Percentiles rank a stretch among this genome's conserved stretches.
Conservation (phyloP, 2,888 invertebrate genomes). For the Helicoverpa assulta region DNA sequence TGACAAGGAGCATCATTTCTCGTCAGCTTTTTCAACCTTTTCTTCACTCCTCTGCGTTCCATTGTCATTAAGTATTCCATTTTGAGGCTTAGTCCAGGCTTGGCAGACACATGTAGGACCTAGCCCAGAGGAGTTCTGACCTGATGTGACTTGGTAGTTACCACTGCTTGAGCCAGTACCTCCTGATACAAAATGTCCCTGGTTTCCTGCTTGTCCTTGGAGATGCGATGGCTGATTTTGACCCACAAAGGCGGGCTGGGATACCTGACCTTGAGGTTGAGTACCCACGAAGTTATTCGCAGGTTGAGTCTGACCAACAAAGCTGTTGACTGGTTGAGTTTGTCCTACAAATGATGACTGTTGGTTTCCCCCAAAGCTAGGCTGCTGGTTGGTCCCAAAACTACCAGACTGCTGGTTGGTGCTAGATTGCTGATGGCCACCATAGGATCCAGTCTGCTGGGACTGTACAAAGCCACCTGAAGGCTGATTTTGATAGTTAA, state of each 20-base stretch:
- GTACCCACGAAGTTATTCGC: constrained; percentile 49
- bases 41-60: constrained; percentile 66
- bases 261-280: constrained; percentile 37
- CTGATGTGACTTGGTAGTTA: constrained; percentile 71
- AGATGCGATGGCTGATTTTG: constrained; percentile 51
- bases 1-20: constrained; percentile 28
- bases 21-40: constrained; percentile 48
- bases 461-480: constrained; percentile 35
- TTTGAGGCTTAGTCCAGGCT: constrained; percentile 81
- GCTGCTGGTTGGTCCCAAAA: constrained; percentile 37
- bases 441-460: constrained; percentile 46
- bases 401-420: constrained; percentile 29
- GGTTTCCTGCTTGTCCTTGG: constrained; percentile 44
- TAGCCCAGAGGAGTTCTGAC: constrained; percentile 67
- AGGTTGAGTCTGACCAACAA: constrained; percentile 29
- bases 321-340: constrained; percentile 33
- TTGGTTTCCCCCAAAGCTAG: constrained; percentile 18
- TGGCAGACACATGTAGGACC: constrained; percentile 85
- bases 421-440: constrained; percentile 3
- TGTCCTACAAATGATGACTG: constrained; percentile 40
- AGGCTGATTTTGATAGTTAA: constrained; percentile 32
- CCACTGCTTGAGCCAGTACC: constrained; percentile 46
- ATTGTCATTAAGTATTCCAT: constrained; percentile 45
- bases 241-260: constrained; percentile 50
- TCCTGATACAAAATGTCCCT: constrained; percentile 8